A percentile compares a stretch with the other conserved stretches of the same genome.
phyloP scores from a whole-genome alignment of 1,140 invertebrate species.

The Caenorhabditis inopinata region DNA sequence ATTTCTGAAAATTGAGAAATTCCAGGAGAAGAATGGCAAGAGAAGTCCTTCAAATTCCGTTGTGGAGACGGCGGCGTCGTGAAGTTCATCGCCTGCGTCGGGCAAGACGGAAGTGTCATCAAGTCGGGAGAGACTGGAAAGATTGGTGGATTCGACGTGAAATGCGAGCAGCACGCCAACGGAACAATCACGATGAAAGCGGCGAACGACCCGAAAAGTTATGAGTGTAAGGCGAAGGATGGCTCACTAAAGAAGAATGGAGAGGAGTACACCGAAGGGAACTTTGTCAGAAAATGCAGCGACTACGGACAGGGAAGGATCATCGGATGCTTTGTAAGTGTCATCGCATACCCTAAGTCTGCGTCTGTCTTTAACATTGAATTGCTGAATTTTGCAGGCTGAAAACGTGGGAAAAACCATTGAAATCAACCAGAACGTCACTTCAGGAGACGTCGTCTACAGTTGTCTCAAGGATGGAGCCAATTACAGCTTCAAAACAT shows the following conservation, averaged over 20 bases:
- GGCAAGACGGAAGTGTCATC: constrained; percentile 20
- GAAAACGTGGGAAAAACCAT: background rate
- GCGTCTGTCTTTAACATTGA: background rate
- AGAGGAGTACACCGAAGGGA: background rate
- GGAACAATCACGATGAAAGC: constrained; percentile 22
- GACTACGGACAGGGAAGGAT: constrained; percentile 24
- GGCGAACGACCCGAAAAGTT: background rate
- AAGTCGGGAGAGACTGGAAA: constrained; percentile 1
- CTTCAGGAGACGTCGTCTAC: background rate
- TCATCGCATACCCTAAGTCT: no score
- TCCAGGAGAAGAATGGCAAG: constrained; percentile 17
- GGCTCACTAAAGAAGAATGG: constrained; percentile 15
- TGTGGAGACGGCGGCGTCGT: constrained; percentile 16
- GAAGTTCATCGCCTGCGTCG: constrained; percentile 2
- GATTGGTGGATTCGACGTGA: constrained; percentile 23
- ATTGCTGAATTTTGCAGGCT: background rate
- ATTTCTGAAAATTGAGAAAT: background rate
- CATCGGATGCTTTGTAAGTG: background rate
- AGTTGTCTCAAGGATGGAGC: background rate
- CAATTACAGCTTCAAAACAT: constrained; percentile 24
- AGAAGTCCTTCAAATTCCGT: constrained; percentile 27
- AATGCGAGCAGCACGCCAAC: constrained; percentile 8
- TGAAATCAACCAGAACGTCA: constrained; percentile 9
- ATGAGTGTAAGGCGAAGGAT: constrained; percentile 6
- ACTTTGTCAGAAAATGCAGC: constrained; percentile 10